Evolutionary conservation across 2,113 vertebrate genomes (phyloP).

Genomic region (Sphaerodactylus townsendi): DNA sequence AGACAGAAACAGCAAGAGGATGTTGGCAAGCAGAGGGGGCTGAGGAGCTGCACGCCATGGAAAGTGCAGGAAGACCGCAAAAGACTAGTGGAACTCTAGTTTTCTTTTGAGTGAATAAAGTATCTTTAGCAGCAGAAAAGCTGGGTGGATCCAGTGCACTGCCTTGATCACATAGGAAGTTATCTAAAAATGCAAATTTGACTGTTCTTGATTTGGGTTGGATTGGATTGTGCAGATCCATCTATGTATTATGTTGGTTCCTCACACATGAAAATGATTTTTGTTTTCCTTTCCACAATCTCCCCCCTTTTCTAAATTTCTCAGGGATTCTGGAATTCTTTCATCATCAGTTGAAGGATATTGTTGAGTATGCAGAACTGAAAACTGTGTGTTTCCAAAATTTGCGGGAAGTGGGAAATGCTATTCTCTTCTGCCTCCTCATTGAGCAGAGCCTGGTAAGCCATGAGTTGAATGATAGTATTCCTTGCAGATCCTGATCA

Average conservation of each 20-base stretch:
- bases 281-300: conserved; percentile 22
- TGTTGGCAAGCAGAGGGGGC: not conserved
- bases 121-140: too few relatives aligned
- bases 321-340: conserved; percentile 90
- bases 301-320: not conserved
- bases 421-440: conserved; percentile 87
- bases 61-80: not conserved
- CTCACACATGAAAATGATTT: not conserved
- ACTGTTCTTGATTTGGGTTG: not conserved
- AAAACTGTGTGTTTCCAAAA: conserved; percentile 92
- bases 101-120: too few relatives aligned
- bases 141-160: too few relatives aligned
- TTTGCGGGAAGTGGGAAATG: conserved; percentile 88
- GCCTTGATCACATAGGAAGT: too few relatives aligned
- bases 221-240: not conserved
- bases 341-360: conserved; percentile 91
- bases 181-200: not conserved
- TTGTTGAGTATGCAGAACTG: conserved; percentile 88
- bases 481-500: conserved; percentile 6
- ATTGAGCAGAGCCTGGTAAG: conserved; percentile 90
- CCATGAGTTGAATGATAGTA: conserved; percentile 33
- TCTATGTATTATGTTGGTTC: not conserved
- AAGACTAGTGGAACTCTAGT: not conserved
- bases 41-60: not conserved
- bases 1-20: not conserved